These are phyloP conservation scores for Drosophila tristis DNA, from an alignment of 1,140 invertebrate species.

Conservation along the genomic window DNA sequence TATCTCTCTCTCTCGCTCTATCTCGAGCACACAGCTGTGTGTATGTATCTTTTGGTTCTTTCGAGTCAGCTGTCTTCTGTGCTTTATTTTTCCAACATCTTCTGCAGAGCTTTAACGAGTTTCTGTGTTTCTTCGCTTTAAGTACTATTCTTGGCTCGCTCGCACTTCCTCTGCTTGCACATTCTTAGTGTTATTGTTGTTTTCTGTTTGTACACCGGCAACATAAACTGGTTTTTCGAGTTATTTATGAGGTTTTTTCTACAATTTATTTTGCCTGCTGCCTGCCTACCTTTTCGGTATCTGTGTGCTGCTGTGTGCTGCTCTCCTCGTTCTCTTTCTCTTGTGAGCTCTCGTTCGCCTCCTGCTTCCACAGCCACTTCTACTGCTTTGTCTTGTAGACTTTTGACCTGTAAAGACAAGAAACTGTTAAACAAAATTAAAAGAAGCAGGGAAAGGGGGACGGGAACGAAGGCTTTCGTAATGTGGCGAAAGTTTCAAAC, in stretches of 20 bases:
- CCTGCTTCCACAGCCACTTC: constrained; percentile 19
- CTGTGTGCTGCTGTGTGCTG: constrained; percentile 36
- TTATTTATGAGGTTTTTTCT: constrained; percentile 79
- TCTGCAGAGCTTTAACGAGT: constrained; percentile 76
- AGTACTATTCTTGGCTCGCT: constrained; percentile 71
- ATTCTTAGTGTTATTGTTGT: constrained; percentile 68
- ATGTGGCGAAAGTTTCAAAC: constrained; percentile 71
- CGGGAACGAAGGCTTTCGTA: constrained; percentile 50
- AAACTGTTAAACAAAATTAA: constrained; percentile 38
- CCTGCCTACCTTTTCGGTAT: constrained; percentile 53
- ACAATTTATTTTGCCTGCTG: constrained; percentile 73
- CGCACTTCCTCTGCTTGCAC: constrained; percentile 67
- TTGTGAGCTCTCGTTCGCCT: constrained; percentile 4
- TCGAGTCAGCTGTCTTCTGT: constrained; percentile 71
- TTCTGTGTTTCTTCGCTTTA: constrained; percentile 43
- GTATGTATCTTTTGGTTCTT: constrained; percentile 66
- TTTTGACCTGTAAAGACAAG: constrained; percentile 71
- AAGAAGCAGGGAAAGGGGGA: constrained; percentile 12
- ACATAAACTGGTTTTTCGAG: constrained; percentile 81
- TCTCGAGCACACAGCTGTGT: constrained; percentile 48
- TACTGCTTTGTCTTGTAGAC: constrained; percentile 61
- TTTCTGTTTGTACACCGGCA: constrained; percentile 77
- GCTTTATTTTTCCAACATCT: constrained; percentile 58
- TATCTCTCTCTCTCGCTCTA: constrained; percentile 15
- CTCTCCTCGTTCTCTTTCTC: constrained; percentile 17